phyloP scores from a whole-genome alignment of 2,888 invertebrate species.

The Rapana venosa region DNA sequence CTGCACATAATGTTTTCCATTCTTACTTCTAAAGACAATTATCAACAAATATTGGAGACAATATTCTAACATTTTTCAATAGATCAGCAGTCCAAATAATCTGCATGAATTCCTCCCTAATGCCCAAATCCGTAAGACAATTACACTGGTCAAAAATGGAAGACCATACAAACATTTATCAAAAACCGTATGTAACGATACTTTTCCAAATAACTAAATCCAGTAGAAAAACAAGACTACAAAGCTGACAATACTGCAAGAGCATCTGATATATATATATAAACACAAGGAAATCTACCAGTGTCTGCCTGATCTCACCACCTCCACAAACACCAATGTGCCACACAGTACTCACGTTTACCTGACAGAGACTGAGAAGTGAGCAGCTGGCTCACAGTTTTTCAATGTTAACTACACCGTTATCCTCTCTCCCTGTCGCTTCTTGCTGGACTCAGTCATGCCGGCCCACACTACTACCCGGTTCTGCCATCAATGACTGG shows the following conservation, averaged over 20 bases:
- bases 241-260: background rate
- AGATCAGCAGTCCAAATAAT: too few relatives aligned
- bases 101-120: too few relatives aligned
- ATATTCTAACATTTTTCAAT: too few relatives aligned
- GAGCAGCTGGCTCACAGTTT: constrained; percentile 36
- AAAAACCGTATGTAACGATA: background rate
- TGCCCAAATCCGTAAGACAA: too few relatives aligned
- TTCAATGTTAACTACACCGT: constrained; percentile 39
- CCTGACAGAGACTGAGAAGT: constrained; percentile 32
- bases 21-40: too few relatives aligned
- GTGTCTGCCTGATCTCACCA: constrained; percentile 43
- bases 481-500: constrained; percentile 44
- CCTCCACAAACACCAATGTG: constrained; percentile 43
- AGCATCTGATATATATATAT: too few relatives aligned
- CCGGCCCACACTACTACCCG: constrained; percentile 54
- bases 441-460: constrained; percentile 65
- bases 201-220: background rate
- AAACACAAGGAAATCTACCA: background rate
- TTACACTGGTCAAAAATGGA: background rate
- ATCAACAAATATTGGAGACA: too few relatives aligned
- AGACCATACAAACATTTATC: background rate
- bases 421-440: constrained; percentile 57
- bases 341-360: constrained; percentile 47
- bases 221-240: background rate
- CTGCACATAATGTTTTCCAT: too few relatives aligned